A percentile compares a stretch with the other conserved stretches of the same genome.
These are phyloP conservation scores for Myrmecobius fasciatus DNA, from an alignment of 2,113 vertebrate genomes.

Conservation along the genomic window DNA sequence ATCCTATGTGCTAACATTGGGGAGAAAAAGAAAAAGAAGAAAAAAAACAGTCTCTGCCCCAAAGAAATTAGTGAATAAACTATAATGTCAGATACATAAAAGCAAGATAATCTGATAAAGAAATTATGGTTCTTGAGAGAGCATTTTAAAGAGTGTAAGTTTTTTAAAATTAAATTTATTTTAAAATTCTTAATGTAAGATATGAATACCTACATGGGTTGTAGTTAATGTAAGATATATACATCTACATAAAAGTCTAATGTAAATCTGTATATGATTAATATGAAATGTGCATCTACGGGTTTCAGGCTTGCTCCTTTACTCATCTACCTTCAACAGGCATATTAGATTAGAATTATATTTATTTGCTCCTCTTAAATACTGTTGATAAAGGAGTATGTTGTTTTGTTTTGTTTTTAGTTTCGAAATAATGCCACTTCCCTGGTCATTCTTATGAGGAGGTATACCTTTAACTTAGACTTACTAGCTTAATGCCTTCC, in stretches of 20 bases:
- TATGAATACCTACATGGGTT: not conserved
- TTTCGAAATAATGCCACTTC: not conserved
- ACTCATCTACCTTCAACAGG: not conserved
- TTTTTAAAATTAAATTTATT: not conserved
- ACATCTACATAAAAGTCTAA: not conserved
- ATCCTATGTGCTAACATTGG: not conserved
- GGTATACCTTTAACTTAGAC: too few species aligned
- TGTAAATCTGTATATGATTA: not conserved
- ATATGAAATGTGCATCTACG: not conserved
- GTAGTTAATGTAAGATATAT: not conserved
- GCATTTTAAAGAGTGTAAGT: not conserved
- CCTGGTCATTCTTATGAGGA: not conserved
- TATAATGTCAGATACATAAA: not conserved
- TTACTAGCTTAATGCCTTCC: too few species aligned
- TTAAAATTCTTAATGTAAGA: not conserved
- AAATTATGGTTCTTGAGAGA: not conserved
- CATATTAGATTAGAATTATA: not conserved
- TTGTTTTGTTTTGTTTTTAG: not conserved
- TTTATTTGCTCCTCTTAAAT: not conserved
- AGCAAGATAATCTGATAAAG: not conserved
- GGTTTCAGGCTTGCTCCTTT: not conserved
- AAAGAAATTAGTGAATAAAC: not conserved
- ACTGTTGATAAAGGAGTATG: not conserved
- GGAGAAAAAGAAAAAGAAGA: not conserved
- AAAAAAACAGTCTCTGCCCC: not conserved